phyloP scores from a whole-genome alignment of 1,140 invertebrate genomes.

The Ostrea denselamellosa region DNA sequence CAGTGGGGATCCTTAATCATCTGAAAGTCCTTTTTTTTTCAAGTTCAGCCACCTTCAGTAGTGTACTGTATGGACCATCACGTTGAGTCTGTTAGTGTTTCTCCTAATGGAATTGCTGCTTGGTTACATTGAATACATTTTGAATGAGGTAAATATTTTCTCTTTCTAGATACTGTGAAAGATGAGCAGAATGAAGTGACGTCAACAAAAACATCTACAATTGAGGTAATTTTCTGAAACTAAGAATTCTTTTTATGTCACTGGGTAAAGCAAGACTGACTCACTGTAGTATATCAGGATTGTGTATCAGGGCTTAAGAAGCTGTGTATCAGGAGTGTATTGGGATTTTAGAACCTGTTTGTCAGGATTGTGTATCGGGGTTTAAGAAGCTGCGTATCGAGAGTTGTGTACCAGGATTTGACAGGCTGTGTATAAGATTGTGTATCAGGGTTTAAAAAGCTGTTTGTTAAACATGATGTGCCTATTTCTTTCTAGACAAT shows the following conservation, averaged over 20 bases:
- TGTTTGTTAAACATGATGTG: not conserved
- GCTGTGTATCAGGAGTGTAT: not conserved
- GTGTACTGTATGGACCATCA: too few species aligned
- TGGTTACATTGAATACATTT: not conserved
- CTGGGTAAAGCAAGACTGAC: too few species aligned
- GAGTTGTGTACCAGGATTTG: too few species aligned
- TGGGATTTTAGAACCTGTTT: not conserved
- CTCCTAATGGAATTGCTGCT: too few species aligned
- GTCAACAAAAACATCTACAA: conserved; percentile 3
- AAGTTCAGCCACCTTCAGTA: too few species aligned
- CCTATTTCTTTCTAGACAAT: not conserved
- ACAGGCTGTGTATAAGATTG: not conserved
- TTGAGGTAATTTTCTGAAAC: not conserved
- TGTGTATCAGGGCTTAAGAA: not conserved
- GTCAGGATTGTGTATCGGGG: not conserved
- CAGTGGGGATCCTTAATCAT: too few species aligned
- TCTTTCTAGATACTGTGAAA: not conserved
- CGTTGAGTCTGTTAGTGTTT: too few species aligned
- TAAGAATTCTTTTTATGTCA: not conserved
- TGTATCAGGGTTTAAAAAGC: not conserved
- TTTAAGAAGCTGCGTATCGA: not conserved
- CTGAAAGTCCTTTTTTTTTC: too few species aligned
- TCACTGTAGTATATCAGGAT: not conserved
- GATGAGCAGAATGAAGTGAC: not conserved
- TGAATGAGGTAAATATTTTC: not conserved